These are phyloP conservation scores for Nyctibius grandis DNA, from an alignment of 2,797 vertebrate genomes.

Conservation along the genomic window DNA sequence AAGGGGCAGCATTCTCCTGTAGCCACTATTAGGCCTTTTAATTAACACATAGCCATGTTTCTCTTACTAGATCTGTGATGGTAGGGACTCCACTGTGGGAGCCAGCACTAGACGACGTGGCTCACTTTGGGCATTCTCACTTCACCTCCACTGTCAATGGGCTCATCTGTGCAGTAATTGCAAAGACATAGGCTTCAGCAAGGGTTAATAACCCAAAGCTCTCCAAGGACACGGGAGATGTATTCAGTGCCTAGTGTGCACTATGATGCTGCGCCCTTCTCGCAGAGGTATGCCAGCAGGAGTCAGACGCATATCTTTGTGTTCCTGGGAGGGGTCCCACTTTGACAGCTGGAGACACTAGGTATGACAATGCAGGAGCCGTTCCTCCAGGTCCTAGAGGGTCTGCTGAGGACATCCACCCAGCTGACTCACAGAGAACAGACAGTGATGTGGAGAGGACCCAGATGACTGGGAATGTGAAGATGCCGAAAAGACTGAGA, in stretches of 20 bases:
- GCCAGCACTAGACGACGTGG: background rate
- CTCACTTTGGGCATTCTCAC: background rate
- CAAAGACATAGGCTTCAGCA: background rate
- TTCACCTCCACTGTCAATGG: fast-evolving
- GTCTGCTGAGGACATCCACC: background rate
- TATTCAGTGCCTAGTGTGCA: background rate
- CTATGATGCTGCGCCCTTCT: background rate
- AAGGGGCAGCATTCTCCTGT: background rate
- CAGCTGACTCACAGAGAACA: background rate
- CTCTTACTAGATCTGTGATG: background rate
- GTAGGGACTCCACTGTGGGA: background rate
- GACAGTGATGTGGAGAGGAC: background rate
- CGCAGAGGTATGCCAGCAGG: background rate
- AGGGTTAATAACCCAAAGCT: background rate
- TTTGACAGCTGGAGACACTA: background rate
- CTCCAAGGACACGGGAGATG: background rate
- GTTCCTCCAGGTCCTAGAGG: background rate
- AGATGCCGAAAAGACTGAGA: background rate
- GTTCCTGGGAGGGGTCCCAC: background rate
- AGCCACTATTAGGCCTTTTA: background rate
- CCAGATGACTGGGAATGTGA: background rate
- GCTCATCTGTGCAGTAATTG: background rate
- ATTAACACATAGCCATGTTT: background rate
- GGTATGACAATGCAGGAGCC: background rate
- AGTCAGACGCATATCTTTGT: background rate